Evolutionary conservation across 2,113 vertebrate species (phyloP).

Genomic region (Zingel zingel): DNA sequence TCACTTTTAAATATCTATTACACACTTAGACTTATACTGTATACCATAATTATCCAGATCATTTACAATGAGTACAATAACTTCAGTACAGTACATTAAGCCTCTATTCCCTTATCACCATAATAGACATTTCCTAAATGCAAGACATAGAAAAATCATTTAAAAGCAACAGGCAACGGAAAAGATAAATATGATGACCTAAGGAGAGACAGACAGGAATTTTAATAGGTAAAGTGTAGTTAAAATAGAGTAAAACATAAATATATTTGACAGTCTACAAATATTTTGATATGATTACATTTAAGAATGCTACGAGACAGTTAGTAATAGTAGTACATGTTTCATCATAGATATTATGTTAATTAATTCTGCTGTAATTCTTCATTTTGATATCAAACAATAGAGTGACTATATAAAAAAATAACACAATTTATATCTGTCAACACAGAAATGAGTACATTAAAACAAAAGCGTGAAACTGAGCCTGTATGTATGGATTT

Average conservation of each 20-base stretch:
- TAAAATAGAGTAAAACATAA: no score
- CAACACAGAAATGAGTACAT: no score
- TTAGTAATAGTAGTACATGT: background rate
- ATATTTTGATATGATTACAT: background rate
- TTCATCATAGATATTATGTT: background rate
- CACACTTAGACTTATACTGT: background rate
- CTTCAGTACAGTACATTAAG: background rate
- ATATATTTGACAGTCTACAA: no score
- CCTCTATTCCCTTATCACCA: no score
- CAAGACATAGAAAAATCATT: background rate
- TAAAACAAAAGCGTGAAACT: no score
- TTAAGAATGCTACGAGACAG: no score
- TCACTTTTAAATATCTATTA: no score
- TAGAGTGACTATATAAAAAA: background rate
- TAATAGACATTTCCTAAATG: no score
- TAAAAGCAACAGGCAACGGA: no score
- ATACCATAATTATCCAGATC: background rate
- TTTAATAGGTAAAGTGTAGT: no score
- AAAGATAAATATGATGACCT: background rate
- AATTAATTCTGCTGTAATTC: background rate
- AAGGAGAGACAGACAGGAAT: background rate
- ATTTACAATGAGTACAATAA: background rate
- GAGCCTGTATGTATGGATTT: conserved; percentile 1
- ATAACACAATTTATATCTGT: background rate
- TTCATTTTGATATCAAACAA: background rate